Percentiles rank a stretch among this genome's conserved stretches.
These are phyloP conservation scores for Chrysogorgia sp. DNA, from an alignment of 92 coral and sea anemone species.

Conservation along the genomic window DNA sequence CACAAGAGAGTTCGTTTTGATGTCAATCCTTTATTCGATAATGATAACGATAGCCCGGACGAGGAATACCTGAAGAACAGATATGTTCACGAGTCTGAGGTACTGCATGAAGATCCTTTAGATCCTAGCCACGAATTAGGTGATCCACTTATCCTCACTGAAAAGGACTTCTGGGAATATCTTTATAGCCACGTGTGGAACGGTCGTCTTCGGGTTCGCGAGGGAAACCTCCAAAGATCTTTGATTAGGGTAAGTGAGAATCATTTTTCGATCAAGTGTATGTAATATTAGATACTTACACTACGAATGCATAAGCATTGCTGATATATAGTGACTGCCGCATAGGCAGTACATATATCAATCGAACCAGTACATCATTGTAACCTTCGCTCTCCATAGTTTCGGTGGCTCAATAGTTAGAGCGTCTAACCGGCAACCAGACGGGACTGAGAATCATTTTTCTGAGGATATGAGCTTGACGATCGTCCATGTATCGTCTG, in stretches of 20 bases:
- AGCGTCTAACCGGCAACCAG: too few species aligned
- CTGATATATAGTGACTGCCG: too few species aligned
- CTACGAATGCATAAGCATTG: too few species aligned
- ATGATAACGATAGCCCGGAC: constrained; percentile 21
- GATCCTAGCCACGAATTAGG: constrained; percentile 9
- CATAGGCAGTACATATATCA: too few species aligned
- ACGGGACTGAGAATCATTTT: too few species aligned
- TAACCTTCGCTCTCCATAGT: too few species aligned
- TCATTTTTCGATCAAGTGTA: too few species aligned
- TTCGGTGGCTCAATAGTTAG: too few species aligned
- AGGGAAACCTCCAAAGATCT: constrained; percentile 35
- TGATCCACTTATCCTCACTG: constrained; percentile 15
- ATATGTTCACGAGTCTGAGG: constrained; percentile 22
- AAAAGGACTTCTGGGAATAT: constrained; percentile 27
- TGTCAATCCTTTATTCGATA: constrained; percentile 12
- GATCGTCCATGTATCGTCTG: too few species aligned
- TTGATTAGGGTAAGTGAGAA: constrained; percentile 25
- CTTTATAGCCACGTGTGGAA: constrained; percentile 23
- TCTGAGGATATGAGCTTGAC: too few species aligned
- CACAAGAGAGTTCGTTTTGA: constrained; percentile 40
- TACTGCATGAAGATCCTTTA: constrained; percentile 31
- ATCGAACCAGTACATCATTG: too few species aligned
- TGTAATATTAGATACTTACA: too few species aligned
- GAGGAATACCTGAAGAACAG: neutral
- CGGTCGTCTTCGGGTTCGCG: constrained; percentile 26